These are phyloP conservation scores for Apoderus coryli DNA, from an alignment of 2,888 invertebrate genomes.

Conservation along the genomic window DNA sequence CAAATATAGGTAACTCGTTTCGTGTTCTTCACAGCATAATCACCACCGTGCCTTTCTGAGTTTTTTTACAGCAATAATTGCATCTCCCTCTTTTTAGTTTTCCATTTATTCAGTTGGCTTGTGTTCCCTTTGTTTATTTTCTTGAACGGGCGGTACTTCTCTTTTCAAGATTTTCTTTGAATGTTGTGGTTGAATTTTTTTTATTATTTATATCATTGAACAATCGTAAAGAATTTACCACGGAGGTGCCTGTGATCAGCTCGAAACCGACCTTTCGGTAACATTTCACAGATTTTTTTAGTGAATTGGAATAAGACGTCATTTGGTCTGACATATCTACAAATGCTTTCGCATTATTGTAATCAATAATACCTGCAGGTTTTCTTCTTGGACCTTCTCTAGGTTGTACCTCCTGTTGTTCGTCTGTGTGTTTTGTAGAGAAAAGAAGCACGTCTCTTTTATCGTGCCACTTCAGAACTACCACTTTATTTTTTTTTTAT, in stretches of 20 bases:
- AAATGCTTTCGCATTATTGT: constrained; percentile 18
- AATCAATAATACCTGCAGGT: constrained; percentile 17
- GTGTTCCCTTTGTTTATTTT: background rate
- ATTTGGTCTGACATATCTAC: constrained; percentile 17
- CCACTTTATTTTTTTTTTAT: constrained; percentile 7
- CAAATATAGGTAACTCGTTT: background rate
- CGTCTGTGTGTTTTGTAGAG: constrained; percentile 19
- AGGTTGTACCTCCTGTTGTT: constrained; percentile 14
- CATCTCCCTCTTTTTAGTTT: constrained; percentile 4
- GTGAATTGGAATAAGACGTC: constrained; percentile 5
- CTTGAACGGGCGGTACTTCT: constrained; percentile 1
- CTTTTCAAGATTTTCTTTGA: constrained; percentile 6
- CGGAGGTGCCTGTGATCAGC: constrained; percentile 6
- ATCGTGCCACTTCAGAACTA: constrained; percentile 20
- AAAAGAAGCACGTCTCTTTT: constrained; percentile 22
- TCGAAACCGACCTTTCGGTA: constrained; percentile 6
- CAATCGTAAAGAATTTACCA: constrained; percentile 4
- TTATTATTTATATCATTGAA: constrained; percentile 5
- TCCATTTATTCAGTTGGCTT: background rate
- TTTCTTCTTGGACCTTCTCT: constrained; percentile 12
- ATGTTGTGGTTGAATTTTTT: constrained; percentile 3
- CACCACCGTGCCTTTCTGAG: constrained; percentile 4
- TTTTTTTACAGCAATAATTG: background rate
- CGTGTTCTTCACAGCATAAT: constrained; percentile 5
- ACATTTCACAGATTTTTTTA: constrained; percentile 5